Percentiles rank a stretch among this genome's conserved stretches.
Evolutionary conservation across 2,888 invertebrate species (phyloP).

Genomic region (Nipponacmea schrenckii): DNA sequence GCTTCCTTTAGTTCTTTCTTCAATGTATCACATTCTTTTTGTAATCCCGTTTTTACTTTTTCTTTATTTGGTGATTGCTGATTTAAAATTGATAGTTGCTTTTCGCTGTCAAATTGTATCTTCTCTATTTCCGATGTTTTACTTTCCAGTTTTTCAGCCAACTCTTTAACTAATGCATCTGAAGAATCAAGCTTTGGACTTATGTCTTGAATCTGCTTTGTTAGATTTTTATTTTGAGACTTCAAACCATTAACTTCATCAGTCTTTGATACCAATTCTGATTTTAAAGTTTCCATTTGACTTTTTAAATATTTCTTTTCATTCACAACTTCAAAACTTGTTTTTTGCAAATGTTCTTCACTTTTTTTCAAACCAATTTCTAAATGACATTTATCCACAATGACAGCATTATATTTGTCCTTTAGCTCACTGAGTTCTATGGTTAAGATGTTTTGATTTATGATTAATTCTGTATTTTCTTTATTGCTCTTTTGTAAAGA

Average conservation of each 20-base stretch:
- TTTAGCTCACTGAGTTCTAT: background rate
- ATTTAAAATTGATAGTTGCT: constrained; percentile 20
- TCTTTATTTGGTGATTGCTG: constrained; percentile 24
- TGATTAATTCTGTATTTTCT: constrained; percentile 18
- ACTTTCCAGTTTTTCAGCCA: constrained; percentile 24
- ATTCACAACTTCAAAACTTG: background rate
- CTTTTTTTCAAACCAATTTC: background rate
- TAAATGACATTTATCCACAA: background rate
- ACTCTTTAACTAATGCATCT: constrained; percentile 24
- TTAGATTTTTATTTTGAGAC: background rate
- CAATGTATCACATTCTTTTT: constrained; percentile 8
- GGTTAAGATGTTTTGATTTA: constrained; percentile 1
- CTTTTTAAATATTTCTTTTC: constrained; percentile 11
- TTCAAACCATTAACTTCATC: constrained; percentile 12
- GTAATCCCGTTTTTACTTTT: constrained; percentile 1
- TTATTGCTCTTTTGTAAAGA: constrained; percentile 19
- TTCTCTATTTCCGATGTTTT: constrained; percentile 27
- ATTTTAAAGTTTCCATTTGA: constrained; percentile 3
- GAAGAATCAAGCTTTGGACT: constrained; percentile 7
- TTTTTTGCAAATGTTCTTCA: background rate
- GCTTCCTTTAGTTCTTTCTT: constrained; percentile 19
- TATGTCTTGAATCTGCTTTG: background rate
- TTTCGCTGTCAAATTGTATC: constrained; percentile 15
- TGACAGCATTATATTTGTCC: background rate
- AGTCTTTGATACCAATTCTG: constrained; percentile 15